Base-by-base conservation (phyloP, 2,797 vertebrate species). In the Megaceryle alcyon region DNA sequence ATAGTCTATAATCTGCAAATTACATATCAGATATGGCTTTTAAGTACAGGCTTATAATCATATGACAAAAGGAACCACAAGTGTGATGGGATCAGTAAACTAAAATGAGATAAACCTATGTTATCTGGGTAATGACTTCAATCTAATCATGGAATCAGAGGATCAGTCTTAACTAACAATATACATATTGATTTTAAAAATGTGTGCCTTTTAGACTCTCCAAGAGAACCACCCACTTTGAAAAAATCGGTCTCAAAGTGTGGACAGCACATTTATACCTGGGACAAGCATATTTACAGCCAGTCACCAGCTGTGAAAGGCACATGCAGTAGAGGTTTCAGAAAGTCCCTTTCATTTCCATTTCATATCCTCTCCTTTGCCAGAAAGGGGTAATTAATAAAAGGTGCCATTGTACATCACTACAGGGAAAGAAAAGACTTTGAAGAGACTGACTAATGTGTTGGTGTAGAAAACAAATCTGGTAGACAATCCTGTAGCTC, bases 221-320 rank as follows among this genome's bases (percentile, higher is more conserved):
- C 0, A 0, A 33, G 41, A 54, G 18, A 61, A 66, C 41, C 7
- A 18, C 6, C 70, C 15, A 29, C 69, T 73, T 46, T 20, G 9
- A 86, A 64, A 41, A 68, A 70, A 51, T 13, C 7, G 18, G 23
- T 37, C 41, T 51, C 59, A 13, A 63, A 83, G 39, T 3, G 6
- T 10, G 35, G n/a, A 9, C 12, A 70, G 48, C n/a, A 48, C 2
- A 0, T 3, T 4, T 12, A n/a, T 13, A 31, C 39, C 37, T 18
- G 14, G 21, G 35, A 12, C 5, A 7, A 92, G n/a, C 11, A 19
- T 0, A 29, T 3, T 1, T 5, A 29, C 15, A 16, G 35, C 1
- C 3, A 9, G 46, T 1, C 5, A 1, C 8, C 44, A 68, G 39
- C 2, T 33, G 18, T 18, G 68, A 88, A 49, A 82, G n/a, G 8